Base-by-base conservation (phyloP, 1,140 invertebrate species). In the Bombus breviceps region DNA sequence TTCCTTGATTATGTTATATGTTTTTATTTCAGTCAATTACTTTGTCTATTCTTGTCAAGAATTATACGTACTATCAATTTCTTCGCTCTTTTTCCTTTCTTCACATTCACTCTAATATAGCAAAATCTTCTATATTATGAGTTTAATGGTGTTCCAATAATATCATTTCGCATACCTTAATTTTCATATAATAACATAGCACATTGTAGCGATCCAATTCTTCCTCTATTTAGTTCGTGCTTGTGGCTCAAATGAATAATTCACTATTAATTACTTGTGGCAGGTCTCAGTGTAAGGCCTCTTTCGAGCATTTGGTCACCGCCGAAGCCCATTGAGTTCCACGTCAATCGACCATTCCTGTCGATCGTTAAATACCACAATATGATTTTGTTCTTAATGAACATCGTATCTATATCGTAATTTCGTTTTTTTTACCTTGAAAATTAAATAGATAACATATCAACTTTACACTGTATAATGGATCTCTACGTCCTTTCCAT, bases 281-380 rank as follows among this genome's bases (percentile, higher is more conserved):
- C 86, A 91, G 90, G 90, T 91, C 10, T 64, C 59, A 32, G 39
- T 84, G 76, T 91, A 83, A 85, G 81, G 88, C 90, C 90, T 82
- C 86, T 91, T 69, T 89, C 90, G 39, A 47, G 69, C 57, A 34
- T 37, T 47, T 91, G 90, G 88, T 75, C 79, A 85, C 88, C 88
- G 41, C 71, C 81, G 90, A 71, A 89, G 84, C 86, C 90, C 9
- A 71, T 89, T 80, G 62, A 34, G 79, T 75, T 91, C 82, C 66
- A 28, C 64, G 78, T 91, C 73, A 77, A 91, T 76, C 88, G 83
- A 79, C 86, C 88, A 76, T 91, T 91, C 62, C 64, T 91, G 81
- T 85, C 57, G 37, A 74, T 89, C 32, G 37, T 91, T 87, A 75
- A 75, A 74, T 68, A 85, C 66, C 0, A 57, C 43, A 15, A 62